Base-by-base conservation (phyloP, 2,797 vertebrate species). In the Poeciliopsis paucimaculata region DNA sequence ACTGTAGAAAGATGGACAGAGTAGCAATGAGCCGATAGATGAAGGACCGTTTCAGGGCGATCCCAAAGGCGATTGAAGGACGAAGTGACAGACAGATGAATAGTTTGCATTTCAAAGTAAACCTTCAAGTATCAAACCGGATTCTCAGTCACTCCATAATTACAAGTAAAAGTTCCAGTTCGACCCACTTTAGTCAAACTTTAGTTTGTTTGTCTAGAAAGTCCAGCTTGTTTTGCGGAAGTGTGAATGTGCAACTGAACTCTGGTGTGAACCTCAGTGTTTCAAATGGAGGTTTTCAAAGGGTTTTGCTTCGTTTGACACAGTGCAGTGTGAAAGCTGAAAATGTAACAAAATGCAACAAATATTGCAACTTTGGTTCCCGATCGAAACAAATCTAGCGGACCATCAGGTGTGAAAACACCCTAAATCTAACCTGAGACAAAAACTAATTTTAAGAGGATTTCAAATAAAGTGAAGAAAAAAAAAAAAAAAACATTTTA, bases 361-460 rank as follows among this genome's bases (percentile, higher is more conserved):
- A 53, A 53, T 53, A 53, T 26, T 26, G 49, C 20, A 53, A 26
- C 8, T 23, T 26, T 10, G 49, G 8, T 8, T 26, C 49, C 49
- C 8, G 49, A 53, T 53, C 8, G 2, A 51, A 26, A 53, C 49
- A 53, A 53, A 53, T 53, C 49, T 53, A 28, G n/a, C 12, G 4
- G 28, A 28, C 55, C 55, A n/a, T 60, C 55, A 31, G 10, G 55
- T 60, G 55, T 60, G 10, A 60, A 15, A 60, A n/a, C 55, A 31
- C 2, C n/a, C 55, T 28, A 53, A 75, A 16, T 72, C 10, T 73
- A 47, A 71, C 23, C 68, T 41, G 5, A 31, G 31, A 31, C 71
- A 73, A 76, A 45, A 81, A 72, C 2, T 45, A 2, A 26, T 53
- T 79, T 77, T n/a, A 71, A 60, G 11, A 64, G 20, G 6, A 60